Percentiles rank a stretch among this genome's conserved stretches.
phyloP scores from a whole-genome alignment of 1,140 invertebrate species.

The Whitmania pigra region DNA sequence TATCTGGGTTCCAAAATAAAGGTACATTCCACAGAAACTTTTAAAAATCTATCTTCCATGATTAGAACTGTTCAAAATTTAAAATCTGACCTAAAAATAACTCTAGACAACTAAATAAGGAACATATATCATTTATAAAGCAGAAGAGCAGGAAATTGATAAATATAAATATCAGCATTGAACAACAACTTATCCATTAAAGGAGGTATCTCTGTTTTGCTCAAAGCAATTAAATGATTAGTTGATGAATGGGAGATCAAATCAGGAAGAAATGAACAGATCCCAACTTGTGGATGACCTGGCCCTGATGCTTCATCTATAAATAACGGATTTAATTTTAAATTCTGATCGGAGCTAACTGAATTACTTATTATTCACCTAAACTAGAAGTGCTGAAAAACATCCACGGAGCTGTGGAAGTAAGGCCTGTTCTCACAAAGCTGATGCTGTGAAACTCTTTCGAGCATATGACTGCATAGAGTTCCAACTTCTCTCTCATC shows the following conservation, averaged over 20 bases:
- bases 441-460: background rate
- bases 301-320: background rate
- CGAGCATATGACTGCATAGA: background rate
- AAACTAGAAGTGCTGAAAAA: background rate
- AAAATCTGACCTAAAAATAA: too few relatives aligned
- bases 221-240: too few relatives aligned
- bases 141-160: background rate
- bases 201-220: too few relatives aligned
- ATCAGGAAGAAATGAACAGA: constrained; percentile 3
- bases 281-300: background rate
- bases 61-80: too few relatives aligned
- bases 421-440: constrained; percentile 1
- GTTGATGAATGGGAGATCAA: background rate
- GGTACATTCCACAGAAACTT: too few relatives aligned
- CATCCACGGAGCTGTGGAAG: background rate
- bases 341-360: background rate
- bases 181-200: background rate
- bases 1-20: too few relatives aligned
- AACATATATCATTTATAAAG: background rate
- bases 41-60: too few relatives aligned
- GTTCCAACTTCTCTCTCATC: background rate
- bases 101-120: too few relatives aligned
- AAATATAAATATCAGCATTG: background rate
- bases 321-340: too few relatives aligned
- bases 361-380: background rate